Evolutionary conservation across 2,888 invertebrate genomes (phyloP).

Genomic region (Zygogramma bicolorata): DNA sequence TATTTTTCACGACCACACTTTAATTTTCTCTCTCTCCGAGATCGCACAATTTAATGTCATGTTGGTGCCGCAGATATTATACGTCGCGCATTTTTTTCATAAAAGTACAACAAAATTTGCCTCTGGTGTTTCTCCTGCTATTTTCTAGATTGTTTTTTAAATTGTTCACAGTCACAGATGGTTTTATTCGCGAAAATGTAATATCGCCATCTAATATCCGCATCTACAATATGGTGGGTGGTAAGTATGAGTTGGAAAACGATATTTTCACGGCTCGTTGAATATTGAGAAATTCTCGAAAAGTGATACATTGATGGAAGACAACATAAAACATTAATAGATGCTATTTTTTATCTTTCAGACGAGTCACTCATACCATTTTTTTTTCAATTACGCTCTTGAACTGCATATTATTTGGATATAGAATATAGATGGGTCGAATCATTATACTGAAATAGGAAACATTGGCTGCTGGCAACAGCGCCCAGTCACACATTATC

Average conservation of each 20-base stretch:
- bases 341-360: too few relatives aligned
- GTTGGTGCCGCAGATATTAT: slow-evolving; percentile 8
- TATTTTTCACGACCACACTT: slow-evolving; percentile 6
- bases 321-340: too few relatives aligned
- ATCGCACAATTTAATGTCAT: slow-evolving; percentile 22
- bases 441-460: too few relatives aligned
- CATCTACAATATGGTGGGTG: neutral
- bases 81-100: slow-evolving; percentile 2
- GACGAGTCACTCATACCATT: too few relatives aligned
- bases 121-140: neutral
- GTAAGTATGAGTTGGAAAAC: neutral
- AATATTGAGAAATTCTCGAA: too few relatives aligned
- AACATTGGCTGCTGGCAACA: too few relatives aligned
- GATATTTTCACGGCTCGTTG: too few relatives aligned
- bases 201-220: neutral
- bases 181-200: neutral
- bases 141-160: slow-evolving; percentile 10
- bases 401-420: too few relatives aligned
- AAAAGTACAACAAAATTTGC: neutral
- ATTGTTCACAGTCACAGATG: slow-evolving; percentile 10
- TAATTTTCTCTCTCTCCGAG: slow-evolving; percentile 19
- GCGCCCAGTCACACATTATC: too few relatives aligned
- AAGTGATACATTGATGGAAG: too few relatives aligned
- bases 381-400: too few relatives aligned
- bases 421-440: too few relatives aligned